phyloP scores from a whole-genome alignment of 2,797 vertebrate species.

The Hypotaenidia okinawae region DNA sequence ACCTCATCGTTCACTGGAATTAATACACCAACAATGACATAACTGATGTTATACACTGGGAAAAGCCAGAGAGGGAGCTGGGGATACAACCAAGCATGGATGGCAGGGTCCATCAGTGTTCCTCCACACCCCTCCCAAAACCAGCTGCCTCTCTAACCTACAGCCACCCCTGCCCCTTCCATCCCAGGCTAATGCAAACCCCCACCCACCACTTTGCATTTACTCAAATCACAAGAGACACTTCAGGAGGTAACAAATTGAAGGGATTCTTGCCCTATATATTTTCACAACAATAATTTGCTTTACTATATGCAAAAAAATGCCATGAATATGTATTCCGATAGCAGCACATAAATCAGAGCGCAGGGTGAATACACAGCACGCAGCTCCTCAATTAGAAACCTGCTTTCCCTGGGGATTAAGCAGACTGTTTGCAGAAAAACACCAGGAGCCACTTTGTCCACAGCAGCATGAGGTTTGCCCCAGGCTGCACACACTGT shows the following conservation, averaged over 20 bases:
- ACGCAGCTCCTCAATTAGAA: background rate
- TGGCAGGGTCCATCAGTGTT: background rate
- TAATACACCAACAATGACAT: too few relatives aligned
- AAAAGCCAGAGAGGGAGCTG: background rate
- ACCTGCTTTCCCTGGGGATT: background rate
- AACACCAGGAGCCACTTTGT: background rate
- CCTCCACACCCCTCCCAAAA: background rate
- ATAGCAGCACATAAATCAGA: conserved; percentile 53
- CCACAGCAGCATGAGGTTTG: background rate
- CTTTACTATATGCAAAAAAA: conserved; percentile 20
- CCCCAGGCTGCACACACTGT: fast-evolving
- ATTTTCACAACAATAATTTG: conserved; percentile 61
- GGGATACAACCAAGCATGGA: background rate
- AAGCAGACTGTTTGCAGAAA: background rate
- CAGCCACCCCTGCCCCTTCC: background rate
- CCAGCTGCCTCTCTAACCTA: background rate
- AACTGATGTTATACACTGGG: background rate
- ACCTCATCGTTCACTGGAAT: background rate
- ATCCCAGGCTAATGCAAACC: background rate
- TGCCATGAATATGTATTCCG: conserved; percentile 50
- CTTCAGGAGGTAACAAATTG: conserved; percentile 17
- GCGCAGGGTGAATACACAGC: background rate
- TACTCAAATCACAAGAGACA: conserved; percentile 1
- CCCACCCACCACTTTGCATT: background rate
- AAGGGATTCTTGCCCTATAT: conserved; percentile 13